Conservation (phyloP, 2,888 invertebrate species). For the Melolontha melolontha region DNA sequence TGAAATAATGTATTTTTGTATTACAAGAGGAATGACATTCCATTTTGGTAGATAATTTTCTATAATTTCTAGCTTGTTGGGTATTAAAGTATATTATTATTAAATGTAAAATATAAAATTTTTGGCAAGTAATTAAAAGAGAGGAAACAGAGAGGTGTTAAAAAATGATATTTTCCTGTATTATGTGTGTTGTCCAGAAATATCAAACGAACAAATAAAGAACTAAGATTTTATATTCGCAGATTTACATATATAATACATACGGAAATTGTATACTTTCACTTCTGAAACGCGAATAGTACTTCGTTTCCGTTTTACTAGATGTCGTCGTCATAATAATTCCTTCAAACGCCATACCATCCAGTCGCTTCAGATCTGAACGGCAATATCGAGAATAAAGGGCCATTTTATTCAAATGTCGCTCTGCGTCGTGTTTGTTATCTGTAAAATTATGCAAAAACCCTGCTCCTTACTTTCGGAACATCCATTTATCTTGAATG, state of each 20-base stretch:
- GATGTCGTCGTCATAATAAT: conserved; percentile 15
- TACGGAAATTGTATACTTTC: conserved; percentile 10
- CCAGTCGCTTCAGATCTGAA: conserved; percentile 10
- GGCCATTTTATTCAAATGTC: conserved; percentile 29
- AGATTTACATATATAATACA: conserved; percentile 4
- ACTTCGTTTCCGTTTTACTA: conserved; percentile 17
- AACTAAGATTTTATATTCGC: conserved; percentile 2
- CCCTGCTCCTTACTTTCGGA: conserved; percentile 4
- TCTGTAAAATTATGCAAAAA: conserved; percentile 26
- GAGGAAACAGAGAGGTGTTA: too few relatives aligned
- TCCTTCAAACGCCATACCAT: neutral
- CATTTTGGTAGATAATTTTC: too few relatives aligned
- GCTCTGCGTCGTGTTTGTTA: conserved; percentile 22
- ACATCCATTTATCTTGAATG: conserved; percentile 25
- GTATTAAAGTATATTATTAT: too few relatives aligned
- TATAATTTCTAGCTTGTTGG: too few relatives aligned
- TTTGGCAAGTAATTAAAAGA: too few relatives aligned
- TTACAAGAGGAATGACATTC: too few relatives aligned
- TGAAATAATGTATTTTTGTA: too few relatives aligned
- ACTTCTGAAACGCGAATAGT: conserved; percentile 4
- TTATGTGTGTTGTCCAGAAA: too few relatives aligned
- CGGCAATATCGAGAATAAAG: conserved; percentile 22
- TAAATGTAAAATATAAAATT: too few relatives aligned
- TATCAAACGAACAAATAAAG: neutral
- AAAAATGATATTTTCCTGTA: too few relatives aligned